Conservation (phyloP, 1,140 invertebrate genomes). For the Argopecten irradians region DNA sequence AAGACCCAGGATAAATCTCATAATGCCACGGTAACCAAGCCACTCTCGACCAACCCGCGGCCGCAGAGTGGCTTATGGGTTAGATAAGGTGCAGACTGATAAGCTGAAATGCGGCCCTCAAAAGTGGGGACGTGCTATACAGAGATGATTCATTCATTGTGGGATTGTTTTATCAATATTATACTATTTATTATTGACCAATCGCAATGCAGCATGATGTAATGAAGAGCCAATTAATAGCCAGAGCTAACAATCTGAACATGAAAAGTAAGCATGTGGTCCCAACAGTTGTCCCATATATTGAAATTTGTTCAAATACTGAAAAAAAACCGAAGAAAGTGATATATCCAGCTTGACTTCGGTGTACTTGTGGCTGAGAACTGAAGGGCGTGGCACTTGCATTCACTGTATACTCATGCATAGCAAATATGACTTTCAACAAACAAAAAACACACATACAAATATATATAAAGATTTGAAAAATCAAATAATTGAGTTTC, state of each 20-base stretch:
- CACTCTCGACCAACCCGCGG: neutral
- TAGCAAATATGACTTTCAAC: neutral
- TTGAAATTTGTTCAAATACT: neutral
- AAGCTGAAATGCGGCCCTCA: constrained; percentile 6
- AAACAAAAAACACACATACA: too few species aligned
- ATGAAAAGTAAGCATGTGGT: constrained; percentile 17
- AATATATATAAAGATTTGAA: too few species aligned
- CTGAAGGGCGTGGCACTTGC: neutral
- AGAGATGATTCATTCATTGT: neutral
- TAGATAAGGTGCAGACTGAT: neutral
- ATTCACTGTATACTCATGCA: neutral
- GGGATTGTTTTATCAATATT: constrained; percentile 23
- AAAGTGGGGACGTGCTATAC: constrained; percentile 15
- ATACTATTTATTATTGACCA: neutral
- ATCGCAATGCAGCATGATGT: neutral
- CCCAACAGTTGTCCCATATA: neutral
- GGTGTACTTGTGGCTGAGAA: neutral
- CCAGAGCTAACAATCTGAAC: neutral
- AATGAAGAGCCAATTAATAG: constrained; percentile 23
- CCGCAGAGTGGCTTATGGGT: constrained; percentile 4
- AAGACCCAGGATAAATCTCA: constrained; percentile 52
- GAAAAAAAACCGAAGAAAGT: neutral
- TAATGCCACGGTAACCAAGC: constrained; percentile 52
- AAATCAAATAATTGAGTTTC: neutral
- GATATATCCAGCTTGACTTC: neutral